Evolutionary conservation across 2,888 invertebrate species (phyloP), one percentile per base, ranked within the genome.

Genomic region (Oxycera nigricornis): DNA sequence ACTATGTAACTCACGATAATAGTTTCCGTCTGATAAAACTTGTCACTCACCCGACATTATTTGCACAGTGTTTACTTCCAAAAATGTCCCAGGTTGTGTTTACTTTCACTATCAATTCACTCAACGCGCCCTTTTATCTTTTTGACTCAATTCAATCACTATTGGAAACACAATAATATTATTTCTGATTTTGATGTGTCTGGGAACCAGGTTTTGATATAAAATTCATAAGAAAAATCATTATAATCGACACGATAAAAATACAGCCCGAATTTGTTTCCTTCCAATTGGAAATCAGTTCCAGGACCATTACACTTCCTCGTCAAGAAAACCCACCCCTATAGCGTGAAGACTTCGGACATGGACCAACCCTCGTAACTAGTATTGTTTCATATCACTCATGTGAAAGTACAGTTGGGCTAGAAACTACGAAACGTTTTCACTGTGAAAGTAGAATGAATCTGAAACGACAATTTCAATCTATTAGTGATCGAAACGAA

Each of bases 51-150:
- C 70, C 52, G 70, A 70, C 70, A 70, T 70, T 6, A 24, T 70
- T 46, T 31, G 22, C 22, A 28, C 17, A 20, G 14, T 70, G 70
- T 70, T 70, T 70, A 70, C 70, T 55, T 52, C 24, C 55, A 30
- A 17, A 30, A 20, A 17, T 52, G 52, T 31, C 52, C 20, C 41
- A 1, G n/a, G 46, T 30, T 20, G n/a, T 62, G 30, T 28, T 52
- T 70, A 70, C 35, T 52, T 30, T 52, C 70, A 70, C 70, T 52
- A 55, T 70, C 52, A 55, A 52, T 70, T 52, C 52, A 70, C 55
- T 30, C 14, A 70, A n/a, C n/a, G 11, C 3, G 31, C 28, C 11
- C 1, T 28, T n/a, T 2, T 24, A 61, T 31, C 50, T 50, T 50
- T 55, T n/a, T 55, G 11, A 22, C 20, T 7, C 20, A 70, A 70